Conservation (phyloP, 1,140 invertebrate species). For the Bactericera cockerelli region DNA sequence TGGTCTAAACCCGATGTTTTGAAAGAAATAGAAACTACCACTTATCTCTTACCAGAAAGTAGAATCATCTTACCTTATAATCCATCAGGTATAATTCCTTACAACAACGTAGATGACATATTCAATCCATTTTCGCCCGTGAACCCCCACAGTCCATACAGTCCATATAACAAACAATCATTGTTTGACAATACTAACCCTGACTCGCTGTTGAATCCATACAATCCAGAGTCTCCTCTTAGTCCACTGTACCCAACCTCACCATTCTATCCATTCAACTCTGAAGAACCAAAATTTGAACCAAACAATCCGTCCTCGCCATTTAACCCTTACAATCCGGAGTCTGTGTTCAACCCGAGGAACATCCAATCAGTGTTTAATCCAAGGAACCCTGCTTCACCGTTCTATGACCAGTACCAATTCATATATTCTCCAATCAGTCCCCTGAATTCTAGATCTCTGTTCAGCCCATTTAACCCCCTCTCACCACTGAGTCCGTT, state of each 20-base stretch:
- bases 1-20: not conserved
- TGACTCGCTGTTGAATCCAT: not conserved
- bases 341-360: not conserved
- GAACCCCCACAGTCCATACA: not conserved
- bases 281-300: not conserved
- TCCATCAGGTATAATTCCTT: not conserved
- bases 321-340: conserved; percentile 1
- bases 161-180: not conserved
- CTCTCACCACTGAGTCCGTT: not conserved
- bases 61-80: not conserved
- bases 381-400: not conserved
- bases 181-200: not conserved
- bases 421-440: not conserved
- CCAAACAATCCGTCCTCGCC: not conserved
- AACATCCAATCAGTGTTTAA: not conserved
- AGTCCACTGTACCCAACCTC: not conserved
- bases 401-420: not conserved
- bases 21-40: not conserved
- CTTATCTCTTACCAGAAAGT: not conserved
- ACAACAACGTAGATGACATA: not conserved
- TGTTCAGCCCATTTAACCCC: not conserved
- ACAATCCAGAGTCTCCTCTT: not conserved
- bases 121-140: conserved; percentile 1
- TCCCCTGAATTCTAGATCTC: not conserved
- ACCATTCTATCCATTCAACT: not conserved